Evolutionary conservation across 2,797 vertebrate genomes (phyloP), one percentile per base, ranked within the genome.

Genomic region (Xiphophorus birchmanni): DNA sequence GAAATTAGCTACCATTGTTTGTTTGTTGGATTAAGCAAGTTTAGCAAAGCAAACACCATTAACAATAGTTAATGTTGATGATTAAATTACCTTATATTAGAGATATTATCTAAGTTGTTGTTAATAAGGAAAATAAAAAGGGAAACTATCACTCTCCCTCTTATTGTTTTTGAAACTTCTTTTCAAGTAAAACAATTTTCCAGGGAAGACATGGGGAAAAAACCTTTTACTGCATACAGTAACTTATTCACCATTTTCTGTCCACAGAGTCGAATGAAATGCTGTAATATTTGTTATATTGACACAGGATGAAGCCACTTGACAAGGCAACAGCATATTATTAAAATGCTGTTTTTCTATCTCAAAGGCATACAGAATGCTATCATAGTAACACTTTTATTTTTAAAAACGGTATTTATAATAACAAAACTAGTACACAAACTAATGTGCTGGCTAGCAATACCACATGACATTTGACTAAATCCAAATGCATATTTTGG

Each of bases 401-500:
- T 42, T 69, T 21, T 32, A 21, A 48, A 32, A 7, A 72, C 21
- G 26, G 21, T 52, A 52, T 52, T 52, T 52, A 52, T 23, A 8
- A 52, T 23, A 23, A 52, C 23, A 52, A 52, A 23, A 52, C 50
- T 67, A n/a, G 40, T 81, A 83, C 18, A 50, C 17, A 48, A 47
- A 44, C 11, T n/a, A 71, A 71, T 44, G 67, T 71, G 23, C 40
- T 44, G 40, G 40, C 26, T 44, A 71, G 40, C 42, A 44, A n/a
- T 44, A 44, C 5, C 40, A 44, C 11, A 52, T 13, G 0, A 26
- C 26, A 15, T 74, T 26, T 35, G 6, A 84, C 78, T 32, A 81
- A 79, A 81, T 86, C 29, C 15, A 80, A 75, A 81, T 65, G 1
- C 23, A 44, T 71, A 26, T 71, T n/a, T 44, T 5, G 23, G 80